Evolutionary conservation across 2,113 vertebrate genomes (phyloP), one percentile per base, ranked within the genome.

Genomic region (Epinephelus lanceolatus): DNA sequence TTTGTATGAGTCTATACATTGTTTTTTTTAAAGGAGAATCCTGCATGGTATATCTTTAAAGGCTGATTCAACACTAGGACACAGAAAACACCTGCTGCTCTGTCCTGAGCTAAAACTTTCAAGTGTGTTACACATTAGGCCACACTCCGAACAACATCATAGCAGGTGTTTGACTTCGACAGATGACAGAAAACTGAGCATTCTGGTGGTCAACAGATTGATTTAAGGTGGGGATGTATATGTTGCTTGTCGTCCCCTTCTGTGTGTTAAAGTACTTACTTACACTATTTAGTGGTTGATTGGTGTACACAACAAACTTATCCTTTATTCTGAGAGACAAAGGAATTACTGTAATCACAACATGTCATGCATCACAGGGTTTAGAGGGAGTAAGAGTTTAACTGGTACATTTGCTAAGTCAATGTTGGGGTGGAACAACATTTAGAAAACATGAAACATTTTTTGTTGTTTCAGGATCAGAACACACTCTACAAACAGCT

Each of bases 381-480:
- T 37, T 19, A 30, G 4, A 25, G 19, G 1, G 12, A 12, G 23
- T 3, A 7, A 45, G 14, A 27, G 9, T 73, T 33, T 17, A 9
- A 33, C 42, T 4, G 27, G n/a, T 15, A 6, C 6, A 30, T 45
- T 40, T 25, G 25, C 6, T 0, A 18, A 25, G 45, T 62, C 18
- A 14, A 47, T 30, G 37, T 5, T n/a, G 67, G 52, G 40, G 13
- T 23, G 70, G 9, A 56, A 4, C 37, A 11, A 47, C 25, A 37
- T 15, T 60, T 6, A 60, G 8, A 42, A 42, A 52, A 13, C 12
- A 60, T 59, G 23, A 61, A 74, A 37, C 2, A 23, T 5, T 18
- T 51, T 70, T 18, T 47, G 63, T 67, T 56, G 13, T 56, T 56
- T 71, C 8, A 42, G 71, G 71, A 51, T 74, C 27, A 55, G 2